A percentile compares a stretch with the other conserved stretches of the same genome.
Evolutionary conservation across 2,113 vertebrate species (phyloP).

Genomic region (Dasyprocta punctata): DNA sequence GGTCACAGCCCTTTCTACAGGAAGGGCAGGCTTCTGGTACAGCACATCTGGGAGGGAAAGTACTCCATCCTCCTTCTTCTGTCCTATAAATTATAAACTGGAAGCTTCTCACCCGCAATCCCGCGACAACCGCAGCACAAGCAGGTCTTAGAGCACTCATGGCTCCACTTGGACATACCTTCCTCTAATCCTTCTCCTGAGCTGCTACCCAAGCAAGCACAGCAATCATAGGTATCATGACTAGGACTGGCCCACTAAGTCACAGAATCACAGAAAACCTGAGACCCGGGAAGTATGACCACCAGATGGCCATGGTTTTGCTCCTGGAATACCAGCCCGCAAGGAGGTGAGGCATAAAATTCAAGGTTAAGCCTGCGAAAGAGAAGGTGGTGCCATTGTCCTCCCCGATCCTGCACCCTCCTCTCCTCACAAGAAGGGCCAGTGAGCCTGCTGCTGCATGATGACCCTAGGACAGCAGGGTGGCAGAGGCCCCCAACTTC

Average conservation of each 20-base stretch:
- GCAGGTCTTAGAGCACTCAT: neutral
- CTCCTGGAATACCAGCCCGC: neutral
- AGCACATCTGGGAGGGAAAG: neutral
- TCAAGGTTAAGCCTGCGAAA: neutral
- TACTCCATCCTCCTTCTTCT: neutral
- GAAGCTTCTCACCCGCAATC: neutral
- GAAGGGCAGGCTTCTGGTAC: neutral
- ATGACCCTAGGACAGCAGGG: neutral
- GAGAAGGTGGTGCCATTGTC: neutral
- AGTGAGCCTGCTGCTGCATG: neutral
- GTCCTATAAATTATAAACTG: neutral
- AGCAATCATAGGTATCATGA: neutral
- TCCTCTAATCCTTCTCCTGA: too few species aligned
- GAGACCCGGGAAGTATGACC: neutral
- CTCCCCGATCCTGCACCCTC: neutral
- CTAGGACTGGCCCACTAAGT: neutral
- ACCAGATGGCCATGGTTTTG: neutral
- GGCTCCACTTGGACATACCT: neutral
- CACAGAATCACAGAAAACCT: neutral
- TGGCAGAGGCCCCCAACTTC: neutral
- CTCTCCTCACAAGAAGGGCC: neutral
- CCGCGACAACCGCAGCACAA: neutral
- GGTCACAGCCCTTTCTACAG: neutral
- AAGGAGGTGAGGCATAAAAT: neutral
- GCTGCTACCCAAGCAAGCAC: neutral